Evolutionary conservation across 1,140 invertebrate species (phyloP), one percentile per base, ranked within the genome.

Genomic region (Sminthurides bifidus): DNA sequence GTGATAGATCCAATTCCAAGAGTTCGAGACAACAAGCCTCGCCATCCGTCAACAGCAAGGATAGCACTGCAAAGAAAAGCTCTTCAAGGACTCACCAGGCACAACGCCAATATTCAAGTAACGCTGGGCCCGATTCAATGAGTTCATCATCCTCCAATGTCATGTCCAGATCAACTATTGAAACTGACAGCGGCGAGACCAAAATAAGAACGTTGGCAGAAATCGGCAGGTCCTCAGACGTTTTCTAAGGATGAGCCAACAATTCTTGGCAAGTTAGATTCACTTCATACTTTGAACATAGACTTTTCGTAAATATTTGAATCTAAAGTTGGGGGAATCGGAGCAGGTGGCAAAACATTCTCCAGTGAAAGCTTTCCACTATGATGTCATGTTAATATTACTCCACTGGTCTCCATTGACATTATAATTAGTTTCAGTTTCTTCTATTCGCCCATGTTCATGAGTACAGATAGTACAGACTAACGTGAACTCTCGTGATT

Each of bases 171-270:
- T 64, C 61, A 8, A 60, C 54, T 3, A 64, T 64, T 52, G 61
- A 58, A 51, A 56, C 33, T n/a, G 59, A 53, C 23, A 54, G 30
- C 23, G 50, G 49, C 8, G 61, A 64, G 38, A 46, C 55, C 2
- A 64, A 64, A 46, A 58, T 60, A 31, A 44, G 61, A 40, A 64
- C 61, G 6, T 38, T 64, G 45, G 61, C 61, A 15, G 61, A 64
- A 49, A 64, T 64, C 31, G 61, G 61, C 5, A n/a, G 82, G 54
- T 84, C 82, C 0, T 79, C 79, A n/a, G 12, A 85, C 82, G 0
- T 84, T 84, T 65, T 69, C 82, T 8, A 84, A 82, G 67, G 82
- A 84, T 63, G 81, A 84, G 67, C 72, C 79, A 44, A 72, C 79
- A 14, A 73, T 77, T 62, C 65, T 77, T 17, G 58, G 55, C 1